Evolutionary conservation across 2,113 vertebrate species (phyloP).

Genomic region (Oenanthe oenanthe): DNA sequence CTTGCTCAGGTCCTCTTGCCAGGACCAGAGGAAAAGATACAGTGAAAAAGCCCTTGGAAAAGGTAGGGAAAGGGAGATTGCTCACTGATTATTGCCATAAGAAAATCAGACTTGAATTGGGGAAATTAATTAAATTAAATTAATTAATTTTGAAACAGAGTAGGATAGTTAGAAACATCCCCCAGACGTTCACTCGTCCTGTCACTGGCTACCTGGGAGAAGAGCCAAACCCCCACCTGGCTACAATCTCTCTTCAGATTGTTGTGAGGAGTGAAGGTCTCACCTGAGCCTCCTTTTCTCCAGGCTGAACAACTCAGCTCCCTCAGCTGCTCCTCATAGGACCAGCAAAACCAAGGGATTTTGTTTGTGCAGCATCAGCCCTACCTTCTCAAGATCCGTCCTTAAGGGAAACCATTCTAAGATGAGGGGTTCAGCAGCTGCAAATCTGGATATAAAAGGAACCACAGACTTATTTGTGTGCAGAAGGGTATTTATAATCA

Average conservation of each 20-base stretch:
- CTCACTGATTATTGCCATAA: not conserved
- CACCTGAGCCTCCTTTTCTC: not conserved
- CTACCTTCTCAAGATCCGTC: not conserved
- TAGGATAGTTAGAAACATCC: not conserved
- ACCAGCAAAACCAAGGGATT: not conserved
- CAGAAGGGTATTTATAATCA: not conserved
- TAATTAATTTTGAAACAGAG: not conserved
- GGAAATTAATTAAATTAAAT: not conserved
- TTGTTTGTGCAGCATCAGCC: not conserved
- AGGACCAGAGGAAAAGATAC: not conserved
- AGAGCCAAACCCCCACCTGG: not conserved
- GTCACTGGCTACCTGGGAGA: not conserved
- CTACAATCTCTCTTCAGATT: not conserved
- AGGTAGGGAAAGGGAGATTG: not conserved
- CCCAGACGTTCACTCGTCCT: rapidly evolving
- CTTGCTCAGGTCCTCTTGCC: not conserved
- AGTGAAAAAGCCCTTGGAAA: not conserved
- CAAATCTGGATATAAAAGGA: not conserved
- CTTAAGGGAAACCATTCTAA: not conserved
- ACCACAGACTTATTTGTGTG: not conserved
- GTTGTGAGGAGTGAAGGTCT: not conserved
- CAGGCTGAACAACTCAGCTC: not conserved
- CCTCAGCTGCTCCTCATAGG: not conserved
- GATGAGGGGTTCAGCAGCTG: not conserved
- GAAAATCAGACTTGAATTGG: not conserved